These are phyloP conservation scores for Melieria omissa DNA, from an alignment of 2,888 invertebrate species.

Conservation along the genomic window DNA sequence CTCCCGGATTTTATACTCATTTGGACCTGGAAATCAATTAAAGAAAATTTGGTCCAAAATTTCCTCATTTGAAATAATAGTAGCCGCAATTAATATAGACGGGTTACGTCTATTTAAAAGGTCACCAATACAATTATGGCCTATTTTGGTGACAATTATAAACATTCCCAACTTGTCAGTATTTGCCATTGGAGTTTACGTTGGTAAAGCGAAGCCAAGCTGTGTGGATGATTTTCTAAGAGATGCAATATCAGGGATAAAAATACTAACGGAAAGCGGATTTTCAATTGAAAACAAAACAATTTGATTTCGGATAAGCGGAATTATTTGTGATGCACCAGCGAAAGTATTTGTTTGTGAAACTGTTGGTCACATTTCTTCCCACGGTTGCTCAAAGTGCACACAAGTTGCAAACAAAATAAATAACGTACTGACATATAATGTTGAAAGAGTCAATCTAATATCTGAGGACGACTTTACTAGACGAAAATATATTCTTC, in stretches of 20 bases:
- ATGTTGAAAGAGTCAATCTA: conserved; percentile 9
- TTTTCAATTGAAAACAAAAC: conserved; percentile 9
- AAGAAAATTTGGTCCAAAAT: background rate
- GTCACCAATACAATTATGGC: conserved; percentile 27
- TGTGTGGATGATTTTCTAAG: conserved; percentile 1
- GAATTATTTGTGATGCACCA: conserved; percentile 32
- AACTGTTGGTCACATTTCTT: conserved; percentile 24
- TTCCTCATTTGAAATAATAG: conserved; percentile 6
- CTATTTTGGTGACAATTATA: conserved; percentile 19
- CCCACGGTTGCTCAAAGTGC: conserved; percentile 24
- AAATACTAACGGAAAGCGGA: conserved; percentile 21
- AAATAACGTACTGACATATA: conserved; percentile 11
- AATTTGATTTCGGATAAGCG: conserved; percentile 11
- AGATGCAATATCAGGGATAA: conserved; percentile 14
- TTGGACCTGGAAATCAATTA: conserved; percentile 15
- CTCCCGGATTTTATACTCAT: conserved; percentile 20
- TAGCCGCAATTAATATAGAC: conserved; percentile 32
- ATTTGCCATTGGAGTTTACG: conserved; percentile 30
- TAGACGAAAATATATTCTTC: conserved; percentile 21
- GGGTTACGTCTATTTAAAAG: conserved; percentile 28
- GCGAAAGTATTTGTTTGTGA: conserved; percentile 28
- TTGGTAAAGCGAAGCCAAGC: conserved; percentile 27
- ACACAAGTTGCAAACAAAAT: conserved; percentile 29
- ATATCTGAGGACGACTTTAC: conserved; percentile 28
- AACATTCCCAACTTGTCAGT: conserved; percentile 15